These are phyloP conservation scores for Pocillopora grandis DNA, from an alignment of 92 coral and sea anemone species.

Conservation along the genomic window DNA sequence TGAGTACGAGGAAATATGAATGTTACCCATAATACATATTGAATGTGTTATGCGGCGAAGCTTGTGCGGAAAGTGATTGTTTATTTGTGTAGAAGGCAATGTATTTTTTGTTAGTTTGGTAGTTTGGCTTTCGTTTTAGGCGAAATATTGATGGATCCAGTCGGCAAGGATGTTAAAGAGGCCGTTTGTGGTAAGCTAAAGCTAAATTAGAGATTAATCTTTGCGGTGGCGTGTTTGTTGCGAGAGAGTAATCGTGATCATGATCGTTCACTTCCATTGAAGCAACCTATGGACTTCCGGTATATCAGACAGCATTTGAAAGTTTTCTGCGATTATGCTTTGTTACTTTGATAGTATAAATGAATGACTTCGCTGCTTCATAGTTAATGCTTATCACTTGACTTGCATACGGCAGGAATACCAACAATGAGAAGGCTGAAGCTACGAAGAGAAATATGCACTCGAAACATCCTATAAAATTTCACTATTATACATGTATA, in stretches of 20 bases:
- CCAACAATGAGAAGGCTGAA: background rate
- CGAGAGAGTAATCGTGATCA: background rate
- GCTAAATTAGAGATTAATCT: background rate
- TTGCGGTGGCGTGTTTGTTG: background rate
- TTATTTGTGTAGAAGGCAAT: background rate
- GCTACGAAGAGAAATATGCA: no score
- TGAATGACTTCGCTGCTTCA: background rate
- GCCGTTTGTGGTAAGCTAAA: conserved; percentile 27
- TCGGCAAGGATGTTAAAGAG: conserved; percentile 29
- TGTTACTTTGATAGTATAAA: background rate
- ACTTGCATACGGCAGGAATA: background rate
- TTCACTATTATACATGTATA: no score
- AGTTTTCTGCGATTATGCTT: background rate
- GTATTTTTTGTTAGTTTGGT: background rate
- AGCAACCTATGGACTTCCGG: background rate
- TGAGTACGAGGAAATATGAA: conserved; percentile 35
- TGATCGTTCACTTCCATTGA: no score
- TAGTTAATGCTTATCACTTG: background rate
- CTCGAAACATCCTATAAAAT: no score
- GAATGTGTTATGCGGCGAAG: background rate
- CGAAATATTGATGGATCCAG: conserved; percentile 18
- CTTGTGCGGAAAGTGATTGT: background rate
- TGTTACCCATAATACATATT: conserved; percentile 21
- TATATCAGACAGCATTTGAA: background rate
- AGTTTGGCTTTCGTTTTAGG: background rate